phyloP scores from a whole-genome alignment of 2,797 vertebrate species.

The Poliocrania exsul region DNA sequence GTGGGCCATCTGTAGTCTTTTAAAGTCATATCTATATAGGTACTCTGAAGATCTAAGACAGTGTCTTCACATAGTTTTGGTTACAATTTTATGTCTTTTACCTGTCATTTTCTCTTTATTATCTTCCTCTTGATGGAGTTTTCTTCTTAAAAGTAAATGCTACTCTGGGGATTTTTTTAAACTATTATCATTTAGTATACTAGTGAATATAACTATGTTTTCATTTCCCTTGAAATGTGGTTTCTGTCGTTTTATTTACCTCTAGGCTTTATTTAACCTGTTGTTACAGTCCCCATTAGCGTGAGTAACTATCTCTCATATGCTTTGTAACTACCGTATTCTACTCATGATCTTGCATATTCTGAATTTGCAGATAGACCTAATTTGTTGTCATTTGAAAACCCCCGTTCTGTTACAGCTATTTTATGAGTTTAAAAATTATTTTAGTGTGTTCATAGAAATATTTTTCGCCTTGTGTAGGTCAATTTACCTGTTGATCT shows the following conservation, averaged over 20 bases:
- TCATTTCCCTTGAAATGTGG: neutral
- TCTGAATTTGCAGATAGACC: neutral
- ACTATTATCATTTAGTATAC: neutral
- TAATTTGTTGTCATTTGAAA: neutral
- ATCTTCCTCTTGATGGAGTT: neutral
- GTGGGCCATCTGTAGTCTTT: neutral
- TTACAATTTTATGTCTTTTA: neutral
- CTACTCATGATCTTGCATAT: neutral
- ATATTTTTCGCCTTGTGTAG: neutral
- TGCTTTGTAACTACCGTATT: neutral
- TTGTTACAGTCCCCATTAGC: neutral
- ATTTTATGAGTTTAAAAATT: neutral
- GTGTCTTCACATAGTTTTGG: neutral
- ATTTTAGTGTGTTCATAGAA: neutral
- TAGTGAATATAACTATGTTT: neutral
- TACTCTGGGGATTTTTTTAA: neutral
- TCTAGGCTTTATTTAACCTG: neutral
- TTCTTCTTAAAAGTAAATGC: neutral
- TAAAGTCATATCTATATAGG: fast-evolving
- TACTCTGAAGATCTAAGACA: neutral
- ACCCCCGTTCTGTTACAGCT: neutral
- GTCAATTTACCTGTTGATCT: neutral
- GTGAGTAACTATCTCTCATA: neutral
- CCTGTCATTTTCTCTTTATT: neutral
- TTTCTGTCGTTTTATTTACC: neutral